Evolutionary conservation across 2,888 invertebrate species (phyloP), one percentile per base, ranked within the genome.

Genomic region (Taenaris catops): DNA sequence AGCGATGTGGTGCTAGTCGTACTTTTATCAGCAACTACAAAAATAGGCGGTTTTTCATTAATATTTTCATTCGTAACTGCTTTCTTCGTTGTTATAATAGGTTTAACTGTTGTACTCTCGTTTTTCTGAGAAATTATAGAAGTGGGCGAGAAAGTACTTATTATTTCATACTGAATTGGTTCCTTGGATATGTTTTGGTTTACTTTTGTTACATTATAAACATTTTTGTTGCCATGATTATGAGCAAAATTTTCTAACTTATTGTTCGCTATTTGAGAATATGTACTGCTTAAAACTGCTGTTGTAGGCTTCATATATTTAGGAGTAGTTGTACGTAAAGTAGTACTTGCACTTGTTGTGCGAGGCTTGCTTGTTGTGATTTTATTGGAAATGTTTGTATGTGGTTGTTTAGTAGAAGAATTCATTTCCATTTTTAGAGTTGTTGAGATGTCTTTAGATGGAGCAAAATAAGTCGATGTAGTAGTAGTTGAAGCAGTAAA

Each of bases 131-230:
- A 50, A 1, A 58, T 49, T 14, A 78, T 74, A 8, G 81, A 73
- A 8, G 68, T 41, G 18, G 83, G 83, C 34, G 68, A 52, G 46
- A 72, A 73, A 0, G 79, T 74, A 44, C 66, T 75, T 16, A 76
- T 52, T 56, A 63, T 75, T 39, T 79, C 74, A 43, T 49, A 53
- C 7, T 34, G 1, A 8, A 49, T 39, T 14, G 53, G 53, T 7
- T 48, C 45, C 16, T 23, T 26, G 8, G 49, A 36, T 9, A 9
- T 9, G 7, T 10, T 14, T 23, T 16, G 9, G 4, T 2, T 31
- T 10, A 5, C 9, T 14, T 49, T 49, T 14, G 1, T 23, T 7
- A 12, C 27, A 8, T 31, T 29, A 6, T 17, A 34, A 7, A 11
- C 4, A 25, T 25, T 28, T 33, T 38, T 25, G 23, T 40, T 25